Percentiles rank a stretch among this genome's conserved stretches.
phyloP scores from a whole-genome alignment of 2,888 invertebrate genomes.

The Timandra comae region DNA sequence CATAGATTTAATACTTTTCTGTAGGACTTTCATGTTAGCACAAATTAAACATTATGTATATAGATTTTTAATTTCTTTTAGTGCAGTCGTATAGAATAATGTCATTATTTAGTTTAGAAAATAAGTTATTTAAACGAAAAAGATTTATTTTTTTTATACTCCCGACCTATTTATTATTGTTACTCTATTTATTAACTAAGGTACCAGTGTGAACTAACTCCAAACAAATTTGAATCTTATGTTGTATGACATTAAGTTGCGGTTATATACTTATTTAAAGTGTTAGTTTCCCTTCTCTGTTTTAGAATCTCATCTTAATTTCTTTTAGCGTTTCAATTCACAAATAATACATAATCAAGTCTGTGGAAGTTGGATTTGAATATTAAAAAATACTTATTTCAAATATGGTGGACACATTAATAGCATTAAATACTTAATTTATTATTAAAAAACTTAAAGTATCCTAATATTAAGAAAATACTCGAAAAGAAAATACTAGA shows the following conservation, averaged over 20 bases:
- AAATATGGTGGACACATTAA: too few species aligned
- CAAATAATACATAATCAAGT: constrained; percentile 11
- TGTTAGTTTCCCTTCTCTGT: constrained; percentile 52
- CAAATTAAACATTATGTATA: background rate
- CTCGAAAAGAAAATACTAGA: too few species aligned
- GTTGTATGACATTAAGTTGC: constrained; percentile 46
- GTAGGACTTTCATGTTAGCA: too few species aligned
- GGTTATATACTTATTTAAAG: constrained; percentile 69
- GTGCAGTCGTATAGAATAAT: constrained; percentile 17
- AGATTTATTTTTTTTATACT: constrained; percentile 65
- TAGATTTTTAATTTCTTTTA: constrained; percentile 1
- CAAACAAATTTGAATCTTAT: constrained; percentile 1
- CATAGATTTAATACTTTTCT: too few species aligned
- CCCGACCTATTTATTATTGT: constrained; percentile 66
- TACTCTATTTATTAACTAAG: constrained; percentile 40
- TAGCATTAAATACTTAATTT: too few species aligned
- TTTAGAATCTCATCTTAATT: constrained; percentile 62
- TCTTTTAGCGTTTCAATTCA: constrained; percentile 54
- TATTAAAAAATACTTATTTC: too few species aligned
- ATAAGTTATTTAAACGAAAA: constrained; percentile 73
- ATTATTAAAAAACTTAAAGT: too few species aligned
- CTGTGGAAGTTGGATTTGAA: too few species aligned
- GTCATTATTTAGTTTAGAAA: constrained; percentile 20
- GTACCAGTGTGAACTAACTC: constrained; percentile 40
- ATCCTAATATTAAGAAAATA: too few species aligned